A percentile compares a stretch with the other conserved stretches of the same genome.
Evolutionary conservation across 2,797 vertebrate genomes (phyloP).

Genomic region (Coccyzus lansbergi): DNA sequence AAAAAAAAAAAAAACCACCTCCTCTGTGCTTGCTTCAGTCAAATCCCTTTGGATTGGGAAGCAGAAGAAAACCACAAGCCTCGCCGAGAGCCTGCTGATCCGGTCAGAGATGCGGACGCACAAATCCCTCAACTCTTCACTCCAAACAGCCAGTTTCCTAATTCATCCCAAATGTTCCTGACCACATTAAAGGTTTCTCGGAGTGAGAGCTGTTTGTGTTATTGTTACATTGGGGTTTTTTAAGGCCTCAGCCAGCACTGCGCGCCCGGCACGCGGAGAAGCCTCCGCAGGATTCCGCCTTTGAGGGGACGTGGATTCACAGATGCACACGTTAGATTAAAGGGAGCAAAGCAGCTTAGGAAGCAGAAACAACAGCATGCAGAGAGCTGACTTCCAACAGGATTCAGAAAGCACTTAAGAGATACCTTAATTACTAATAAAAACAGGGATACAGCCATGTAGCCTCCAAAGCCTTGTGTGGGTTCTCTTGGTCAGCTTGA

Average conservation of each 20-base stretch:
- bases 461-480: not conserved
- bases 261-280: accelerated
- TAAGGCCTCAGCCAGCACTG: not conserved
- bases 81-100: not conserved
- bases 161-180: not conserved
- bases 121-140: not conserved
- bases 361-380: not conserved
- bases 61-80: not conserved
- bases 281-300: not conserved
- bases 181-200: not conserved
- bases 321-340: not conserved
- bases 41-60: not conserved
- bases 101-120: accelerated
- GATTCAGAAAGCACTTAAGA: not conserved
- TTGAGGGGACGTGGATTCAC: not conserved
- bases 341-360: not conserved
- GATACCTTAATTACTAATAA: not conserved
- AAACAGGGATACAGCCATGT: accelerated
- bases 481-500: not conserved
- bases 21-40: not conserved
- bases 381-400: not conserved
- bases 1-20: too few species aligned
- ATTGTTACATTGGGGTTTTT: not conserved
- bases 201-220: not conserved
- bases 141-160: not conserved